Evolutionary conservation across 2,797 vertebrate genomes (phyloP).

Genomic region (Dryobates pubescens): DNA sequence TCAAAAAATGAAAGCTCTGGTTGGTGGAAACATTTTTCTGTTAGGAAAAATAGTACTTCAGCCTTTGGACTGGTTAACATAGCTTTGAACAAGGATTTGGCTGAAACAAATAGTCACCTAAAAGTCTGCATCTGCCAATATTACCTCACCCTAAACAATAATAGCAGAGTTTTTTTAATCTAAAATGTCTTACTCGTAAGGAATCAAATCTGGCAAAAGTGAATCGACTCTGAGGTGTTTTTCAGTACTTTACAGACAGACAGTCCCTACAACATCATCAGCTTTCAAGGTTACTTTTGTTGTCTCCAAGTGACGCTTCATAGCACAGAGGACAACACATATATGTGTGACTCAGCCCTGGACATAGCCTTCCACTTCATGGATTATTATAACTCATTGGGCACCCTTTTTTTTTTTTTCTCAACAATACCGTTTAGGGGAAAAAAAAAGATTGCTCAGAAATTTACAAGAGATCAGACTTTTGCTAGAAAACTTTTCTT

Average conservation of each 20-base stretch:
- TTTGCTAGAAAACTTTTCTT: not conserved
- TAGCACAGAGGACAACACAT: not conserved
- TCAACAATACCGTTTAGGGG: not conserved
- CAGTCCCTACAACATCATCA: not conserved
- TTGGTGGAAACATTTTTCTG: not conserved
- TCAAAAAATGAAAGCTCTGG: not conserved
- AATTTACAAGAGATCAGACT: not conserved
- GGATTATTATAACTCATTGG: not conserved
- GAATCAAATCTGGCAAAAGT: not conserved
- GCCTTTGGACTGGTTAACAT: not conserved
- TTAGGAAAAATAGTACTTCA: too few species aligned
- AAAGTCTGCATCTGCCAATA: not conserved
- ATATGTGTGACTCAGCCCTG: not conserved
- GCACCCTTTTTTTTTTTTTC: not conserved
- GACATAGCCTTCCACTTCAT: fast-evolving
- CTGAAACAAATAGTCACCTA: not conserved
- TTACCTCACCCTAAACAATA: not conserved
- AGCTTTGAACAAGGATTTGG: not conserved
- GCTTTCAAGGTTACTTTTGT: not conserved
- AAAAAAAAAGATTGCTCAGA: not conserved
- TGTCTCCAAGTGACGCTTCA: not conserved
- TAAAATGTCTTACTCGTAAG: not conserved
- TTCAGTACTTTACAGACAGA: not conserved
- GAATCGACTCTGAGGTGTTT: not conserved
- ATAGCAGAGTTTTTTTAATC: fast-evolving